These are phyloP conservation scores for Apolygus lucorum DNA, from an alignment of 1,140 invertebrate species.

Conservation along the genomic window DNA sequence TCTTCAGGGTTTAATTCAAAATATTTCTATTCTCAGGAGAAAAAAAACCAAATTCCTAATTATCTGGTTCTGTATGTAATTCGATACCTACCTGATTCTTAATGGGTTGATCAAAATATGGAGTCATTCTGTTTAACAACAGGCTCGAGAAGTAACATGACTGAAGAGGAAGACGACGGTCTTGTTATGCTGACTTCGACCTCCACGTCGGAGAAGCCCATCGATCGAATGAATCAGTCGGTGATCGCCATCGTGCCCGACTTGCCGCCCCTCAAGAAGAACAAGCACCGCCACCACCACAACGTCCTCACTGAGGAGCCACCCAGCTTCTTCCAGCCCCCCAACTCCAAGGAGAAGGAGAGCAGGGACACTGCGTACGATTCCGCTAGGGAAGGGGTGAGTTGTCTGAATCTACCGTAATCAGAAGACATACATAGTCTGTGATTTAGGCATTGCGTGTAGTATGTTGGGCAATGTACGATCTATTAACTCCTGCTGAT, in stretches of 20 bases:
- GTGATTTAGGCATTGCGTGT: too few species aligned
- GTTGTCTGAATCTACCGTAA: too few species aligned
- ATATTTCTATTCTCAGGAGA: too few species aligned
- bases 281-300: constrained; percentile 16
- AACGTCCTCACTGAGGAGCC: constrained; percentile 4
- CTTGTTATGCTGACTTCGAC: background rate
- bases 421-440: too few species aligned
- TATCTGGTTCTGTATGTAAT: too few species aligned
- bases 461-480: too few species aligned
- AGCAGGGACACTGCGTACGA: background rate
- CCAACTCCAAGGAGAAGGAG: constrained; percentile 4
- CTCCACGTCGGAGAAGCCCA: background rate
- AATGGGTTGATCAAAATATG: too few species aligned
- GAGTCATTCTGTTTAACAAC: too few species aligned
- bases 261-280: background rate
- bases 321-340: background rate
- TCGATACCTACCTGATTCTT: too few species aligned
- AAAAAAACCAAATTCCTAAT: too few species aligned
- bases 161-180: background rate
- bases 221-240: background rate
- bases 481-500: too few species aligned
- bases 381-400: constrained; percentile 12
- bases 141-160: background rate
- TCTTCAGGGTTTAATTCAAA: too few species aligned
- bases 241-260: background rate